These are phyloP conservation scores for Periophthalmus magnuspinnatus DNA, from an alignment of 2,797 vertebrate species.

Conservation along the genomic window DNA sequence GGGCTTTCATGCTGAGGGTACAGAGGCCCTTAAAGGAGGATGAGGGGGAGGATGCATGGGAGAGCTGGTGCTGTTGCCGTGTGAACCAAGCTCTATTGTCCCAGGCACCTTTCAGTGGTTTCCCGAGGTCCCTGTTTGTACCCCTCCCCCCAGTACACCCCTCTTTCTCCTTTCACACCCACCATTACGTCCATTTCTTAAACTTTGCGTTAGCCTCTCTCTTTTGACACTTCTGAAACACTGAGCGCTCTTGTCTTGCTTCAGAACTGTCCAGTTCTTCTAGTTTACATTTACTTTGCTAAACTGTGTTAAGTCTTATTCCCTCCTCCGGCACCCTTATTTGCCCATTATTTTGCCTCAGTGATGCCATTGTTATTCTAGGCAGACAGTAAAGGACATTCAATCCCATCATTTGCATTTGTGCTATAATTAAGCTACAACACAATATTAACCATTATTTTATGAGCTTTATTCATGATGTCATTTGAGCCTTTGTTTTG, in stretches of 20 bases:
- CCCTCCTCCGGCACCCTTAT: conserved; percentile 12
- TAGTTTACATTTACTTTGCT: conserved; percentile 48
- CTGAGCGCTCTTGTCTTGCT: conserved; percentile 31
- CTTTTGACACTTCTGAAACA: conserved; percentile 29
- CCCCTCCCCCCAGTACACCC: conserved; percentile 62
- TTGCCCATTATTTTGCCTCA: conserved; percentile 72
- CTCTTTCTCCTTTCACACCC: conserved; percentile 30
- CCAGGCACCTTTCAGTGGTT: conserved; percentile 81
- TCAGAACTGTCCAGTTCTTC: conserved; percentile 12
- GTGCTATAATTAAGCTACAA: conserved; percentile 7
- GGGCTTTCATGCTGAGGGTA: conserved; percentile 57
- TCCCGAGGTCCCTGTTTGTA: conserved; percentile 74
- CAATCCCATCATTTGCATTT: conserved; percentile 59
- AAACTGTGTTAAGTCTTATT: conserved; percentile 26
- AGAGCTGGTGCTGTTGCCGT: conserved; percentile 79
- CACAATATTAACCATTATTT: conserved; percentile 21
- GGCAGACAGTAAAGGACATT: conserved; percentile 60
- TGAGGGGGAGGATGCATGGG: conserved; percentile 73
- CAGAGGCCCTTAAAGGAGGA: conserved; percentile 65
- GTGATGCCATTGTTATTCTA: conserved; percentile 70
- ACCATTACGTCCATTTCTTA: conserved; percentile 35
- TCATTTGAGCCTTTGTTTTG: conserved; percentile 59
- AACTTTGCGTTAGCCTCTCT: conserved; percentile 27
- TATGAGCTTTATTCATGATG: conserved; percentile 43
- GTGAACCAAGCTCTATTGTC: conserved; percentile 84